Base-by-base conservation (phyloP, 2,797 vertebrate genomes). In the Coluber constrictor region DNA sequence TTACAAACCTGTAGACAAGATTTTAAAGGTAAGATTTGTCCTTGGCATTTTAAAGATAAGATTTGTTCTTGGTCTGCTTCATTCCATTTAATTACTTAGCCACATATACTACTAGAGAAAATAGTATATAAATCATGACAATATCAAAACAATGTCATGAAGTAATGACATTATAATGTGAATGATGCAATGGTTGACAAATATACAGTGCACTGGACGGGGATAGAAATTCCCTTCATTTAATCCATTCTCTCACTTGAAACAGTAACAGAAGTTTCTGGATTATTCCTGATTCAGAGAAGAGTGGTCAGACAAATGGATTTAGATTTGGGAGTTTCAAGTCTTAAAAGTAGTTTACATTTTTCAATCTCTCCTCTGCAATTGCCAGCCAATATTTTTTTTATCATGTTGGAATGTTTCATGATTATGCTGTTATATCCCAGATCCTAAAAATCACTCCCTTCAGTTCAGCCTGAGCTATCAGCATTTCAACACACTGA, bases 401-500 rank as follows among this genome's bases (percentile, higher is more conserved):
- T 63, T 11, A 60, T 88, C 70, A 88, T 32, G 5, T 32, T 13
- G 9, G n/a, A 60, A 43, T 86, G 27, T 16, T 27, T 29, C 56
- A 86, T 57, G 59, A 1, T 51, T 27, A 61, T 61, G 57, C 43
- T 91, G 43, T 61, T 51, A 60, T 29, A 55, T 13, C 23, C n/a
- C 32, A 83, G 3, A 37, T 43, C 15, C 2, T 47, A 18, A 91
- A 59, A 91, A 47, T 47, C 54, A 7, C 59, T 20, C 47, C n/a
- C 5, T 10, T n/a, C 6, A 15, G 1, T n/a, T 86, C 29, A 61
- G 74, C 16, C 27, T 59, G 32, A 83, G 9, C 10, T 18, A 43
- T 86, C 23, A 18, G 37, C 57, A 86, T 54, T 61, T 87, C 91
- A 37, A 94, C 11, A 91, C 12, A 29, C 11, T 94, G 87, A 94